Percentiles rank a stretch among this genome's conserved stretches.
These are phyloP conservation scores for Nibea coibor DNA, from an alignment of 2,113 vertebrate genomes.

Conservation along the genomic window DNA sequence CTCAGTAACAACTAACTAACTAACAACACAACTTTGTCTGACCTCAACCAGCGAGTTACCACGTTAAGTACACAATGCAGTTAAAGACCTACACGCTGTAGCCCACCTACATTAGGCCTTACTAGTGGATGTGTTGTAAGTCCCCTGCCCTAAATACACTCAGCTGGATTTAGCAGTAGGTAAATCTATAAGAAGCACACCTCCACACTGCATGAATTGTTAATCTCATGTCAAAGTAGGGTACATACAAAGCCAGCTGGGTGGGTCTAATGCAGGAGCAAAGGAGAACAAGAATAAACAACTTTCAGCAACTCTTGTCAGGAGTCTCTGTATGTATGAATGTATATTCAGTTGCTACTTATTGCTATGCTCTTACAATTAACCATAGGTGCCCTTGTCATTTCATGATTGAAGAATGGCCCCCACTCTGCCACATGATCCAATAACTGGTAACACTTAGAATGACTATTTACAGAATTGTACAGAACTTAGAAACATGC, in stretches of 20 bases:
- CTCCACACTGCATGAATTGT: background rate
- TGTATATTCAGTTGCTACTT: background rate
- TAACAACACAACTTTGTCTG: no score
- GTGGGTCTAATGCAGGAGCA: background rate
- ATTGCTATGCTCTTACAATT: background rate
- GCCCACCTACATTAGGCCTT: background rate
- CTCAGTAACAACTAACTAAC: background rate
- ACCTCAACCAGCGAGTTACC: background rate
- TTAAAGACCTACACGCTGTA: background rate
- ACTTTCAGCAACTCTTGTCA: background rate
- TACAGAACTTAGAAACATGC: background rate
- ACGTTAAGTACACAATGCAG: background rate
- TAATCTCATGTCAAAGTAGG: conserved; percentile 34
- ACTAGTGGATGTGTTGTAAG: conserved; percentile 14
- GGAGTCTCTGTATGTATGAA: background rate
- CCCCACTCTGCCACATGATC: no score
- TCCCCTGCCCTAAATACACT: conserved; percentile 23
- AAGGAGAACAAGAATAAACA: background rate
- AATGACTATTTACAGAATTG: background rate
- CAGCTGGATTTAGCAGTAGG: conserved; percentile 5
- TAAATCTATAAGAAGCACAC: conserved; percentile 13
- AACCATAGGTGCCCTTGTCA: background rate
- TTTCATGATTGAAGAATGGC: background rate
- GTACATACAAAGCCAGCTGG: conserved; percentile 30
- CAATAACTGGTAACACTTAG: no score